phyloP scores from a whole-genome alignment of 2,888 invertebrate genomes.

The Athalia circularis region DNA sequence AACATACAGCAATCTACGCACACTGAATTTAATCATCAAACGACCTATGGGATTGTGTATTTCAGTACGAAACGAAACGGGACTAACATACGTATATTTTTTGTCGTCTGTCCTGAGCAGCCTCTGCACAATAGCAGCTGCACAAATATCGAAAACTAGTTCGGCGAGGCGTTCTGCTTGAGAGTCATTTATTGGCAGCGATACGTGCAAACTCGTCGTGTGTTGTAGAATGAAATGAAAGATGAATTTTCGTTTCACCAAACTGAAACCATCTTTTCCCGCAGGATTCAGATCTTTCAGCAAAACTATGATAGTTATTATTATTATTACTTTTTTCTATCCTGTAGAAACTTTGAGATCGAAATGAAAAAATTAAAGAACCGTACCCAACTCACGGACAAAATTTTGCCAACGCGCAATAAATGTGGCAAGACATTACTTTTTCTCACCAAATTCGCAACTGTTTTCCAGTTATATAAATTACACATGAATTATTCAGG shows the following conservation, averaged over 20 bases:
- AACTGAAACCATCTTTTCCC: too few relatives aligned
- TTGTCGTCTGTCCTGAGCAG: background rate
- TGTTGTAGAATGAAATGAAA: background rate
- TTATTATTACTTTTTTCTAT: too few relatives aligned
- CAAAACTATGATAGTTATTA: too few relatives aligned
- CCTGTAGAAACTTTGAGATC: background rate
- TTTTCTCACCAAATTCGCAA: background rate
- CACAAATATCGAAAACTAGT: background rate
- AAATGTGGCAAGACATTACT: background rate
- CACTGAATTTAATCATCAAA: conserved; percentile 8
- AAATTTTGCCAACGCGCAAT: background rate
- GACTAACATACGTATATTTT: background rate
- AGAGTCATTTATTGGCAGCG: background rate
- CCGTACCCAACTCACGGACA: background rate
- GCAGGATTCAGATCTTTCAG: too few relatives aligned
- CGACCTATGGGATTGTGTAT: background rate
- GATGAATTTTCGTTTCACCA: background rate
- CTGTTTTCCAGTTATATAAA: too few relatives aligned
- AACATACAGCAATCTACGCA: background rate
- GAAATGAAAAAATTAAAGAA: background rate
- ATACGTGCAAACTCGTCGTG: background rate
- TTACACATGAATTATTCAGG: background rate
- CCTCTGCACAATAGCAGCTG: background rate
- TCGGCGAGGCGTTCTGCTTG: background rate
- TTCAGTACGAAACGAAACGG: background rate